Evolutionary conservation across 1,140 invertebrate genomes (phyloP).

Genomic region (Hyles euphorbiae): DNA sequence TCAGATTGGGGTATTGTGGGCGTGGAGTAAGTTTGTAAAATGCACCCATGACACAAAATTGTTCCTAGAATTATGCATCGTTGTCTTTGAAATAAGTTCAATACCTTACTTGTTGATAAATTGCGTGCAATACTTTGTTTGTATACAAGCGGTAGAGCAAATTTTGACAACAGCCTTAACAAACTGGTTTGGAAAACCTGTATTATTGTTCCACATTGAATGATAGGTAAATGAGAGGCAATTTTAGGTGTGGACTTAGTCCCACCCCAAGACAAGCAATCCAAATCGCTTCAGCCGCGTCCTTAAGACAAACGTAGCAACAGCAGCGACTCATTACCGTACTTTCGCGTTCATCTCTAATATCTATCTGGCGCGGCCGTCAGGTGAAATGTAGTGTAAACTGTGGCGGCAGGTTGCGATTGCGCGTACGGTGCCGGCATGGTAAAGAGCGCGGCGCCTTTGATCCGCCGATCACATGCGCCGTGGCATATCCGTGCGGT

Average conservation of each 20-base stretch:
- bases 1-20: too few species aligned
- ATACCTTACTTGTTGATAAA: too few species aligned
- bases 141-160: too few species aligned
- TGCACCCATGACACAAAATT: too few species aligned
- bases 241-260: background rate
- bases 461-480: constrained; percentile 56
- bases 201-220: too few species aligned
- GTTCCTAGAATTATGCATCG: too few species aligned
- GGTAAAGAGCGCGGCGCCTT: constrained; percentile 47
- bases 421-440: constrained; percentile 51
- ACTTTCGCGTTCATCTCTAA: background rate
- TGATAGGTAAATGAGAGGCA: background rate
- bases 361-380: constrained; percentile 11
- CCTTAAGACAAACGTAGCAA: background rate
- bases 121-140: too few species aligned
- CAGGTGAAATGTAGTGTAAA: constrained; percentile 59
- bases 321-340: too few species aligned
- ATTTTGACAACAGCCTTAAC: too few species aligned
- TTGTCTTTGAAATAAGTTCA: too few species aligned
- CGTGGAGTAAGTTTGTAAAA: too few species aligned
- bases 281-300: background rate
- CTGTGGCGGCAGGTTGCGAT: constrained; percentile 28
- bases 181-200: too few species aligned
- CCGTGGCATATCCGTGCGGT: constrained; percentile 60
- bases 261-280: background rate